phyloP scores from a whole-genome alignment of 2,113 vertebrate species.

The Carlito syrichta region DNA sequence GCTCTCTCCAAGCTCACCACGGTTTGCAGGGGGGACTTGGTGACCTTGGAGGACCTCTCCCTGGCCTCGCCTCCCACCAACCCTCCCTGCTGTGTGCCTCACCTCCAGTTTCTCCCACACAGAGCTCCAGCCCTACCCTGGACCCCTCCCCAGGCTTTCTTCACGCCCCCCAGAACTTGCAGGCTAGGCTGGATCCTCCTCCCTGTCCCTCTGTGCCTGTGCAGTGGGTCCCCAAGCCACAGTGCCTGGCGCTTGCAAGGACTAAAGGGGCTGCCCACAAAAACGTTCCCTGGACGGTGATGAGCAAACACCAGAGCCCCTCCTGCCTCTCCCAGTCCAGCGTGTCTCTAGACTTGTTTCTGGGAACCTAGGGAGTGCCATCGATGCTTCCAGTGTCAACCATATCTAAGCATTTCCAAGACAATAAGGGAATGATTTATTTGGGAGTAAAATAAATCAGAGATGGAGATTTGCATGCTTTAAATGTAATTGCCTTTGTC shows the following conservation, averaged over 20 bases:
- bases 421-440: background rate
- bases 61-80: background rate
- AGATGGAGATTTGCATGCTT: background rate
- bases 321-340: background rate
- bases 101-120: background rate
- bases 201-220: background rate
- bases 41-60: background rate
- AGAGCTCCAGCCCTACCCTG: background rate
- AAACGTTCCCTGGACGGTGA: fast-evolving
- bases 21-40: background rate
- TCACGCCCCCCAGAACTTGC: background rate
- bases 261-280: no score
- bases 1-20: background rate
- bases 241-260: no score
- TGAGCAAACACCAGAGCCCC: fast-evolving
- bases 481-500: background rate
- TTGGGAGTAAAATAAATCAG: background rate
- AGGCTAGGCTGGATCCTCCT: background rate
- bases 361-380: fast-evolving
- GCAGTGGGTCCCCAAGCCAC: no score
- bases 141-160: background rate
- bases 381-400: no score
- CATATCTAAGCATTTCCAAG: no score
- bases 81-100: background rate
- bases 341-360: fast-evolving